phyloP scores from a whole-genome alignment of 2,797 vertebrate genomes.

The Cyclura pinguis region DNA sequence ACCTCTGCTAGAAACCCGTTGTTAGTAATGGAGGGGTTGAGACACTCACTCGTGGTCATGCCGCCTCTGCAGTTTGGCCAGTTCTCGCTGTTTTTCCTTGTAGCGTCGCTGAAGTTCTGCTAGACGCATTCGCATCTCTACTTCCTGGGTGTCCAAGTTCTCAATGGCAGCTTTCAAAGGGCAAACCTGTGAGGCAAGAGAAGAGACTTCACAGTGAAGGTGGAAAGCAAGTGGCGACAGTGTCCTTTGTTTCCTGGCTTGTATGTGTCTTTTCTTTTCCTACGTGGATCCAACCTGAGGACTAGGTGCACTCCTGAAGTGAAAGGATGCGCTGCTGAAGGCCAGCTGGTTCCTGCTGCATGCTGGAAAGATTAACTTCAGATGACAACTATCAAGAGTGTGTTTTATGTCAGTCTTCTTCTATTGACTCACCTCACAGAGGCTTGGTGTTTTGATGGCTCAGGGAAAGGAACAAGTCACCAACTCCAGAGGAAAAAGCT shows the following conservation, averaged over 20 bases:
- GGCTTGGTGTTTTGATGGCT: too few relatives aligned
- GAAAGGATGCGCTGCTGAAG: not conserved
- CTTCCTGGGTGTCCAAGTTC: slow-evolving; percentile 91
- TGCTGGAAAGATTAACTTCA: not conserved
- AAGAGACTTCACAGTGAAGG: not conserved
- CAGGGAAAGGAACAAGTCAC: not conserved
- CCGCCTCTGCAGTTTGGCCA: slow-evolving; percentile 92
- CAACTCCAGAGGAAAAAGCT: not conserved
- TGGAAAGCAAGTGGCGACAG: not conserved
- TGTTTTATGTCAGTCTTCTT: not conserved
- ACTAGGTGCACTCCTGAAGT: not conserved
- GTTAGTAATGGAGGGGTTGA: fast-evolving
- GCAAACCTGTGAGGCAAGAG: slow-evolving; percentile 83
- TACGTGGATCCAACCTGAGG: not conserved
- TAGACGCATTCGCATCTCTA: slow-evolving; percentile 92
- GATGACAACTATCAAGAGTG: not conserved
- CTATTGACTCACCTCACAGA: not conserved
- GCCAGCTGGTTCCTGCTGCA: not conserved
- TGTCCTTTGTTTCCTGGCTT: not conserved
- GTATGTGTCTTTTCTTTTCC: not conserved
- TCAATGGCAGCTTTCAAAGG: slow-evolving; percentile 93
- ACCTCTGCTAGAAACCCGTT: not conserved
- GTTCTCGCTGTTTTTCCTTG: slow-evolving; percentile 95
- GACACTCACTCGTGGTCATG: slow-evolving; percentile 91
- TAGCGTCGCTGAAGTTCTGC: slow-evolving; percentile 94